Base-by-base conservation (phyloP, 2,888 invertebrate genomes). In the Nephrocerus scutellatus region DNA sequence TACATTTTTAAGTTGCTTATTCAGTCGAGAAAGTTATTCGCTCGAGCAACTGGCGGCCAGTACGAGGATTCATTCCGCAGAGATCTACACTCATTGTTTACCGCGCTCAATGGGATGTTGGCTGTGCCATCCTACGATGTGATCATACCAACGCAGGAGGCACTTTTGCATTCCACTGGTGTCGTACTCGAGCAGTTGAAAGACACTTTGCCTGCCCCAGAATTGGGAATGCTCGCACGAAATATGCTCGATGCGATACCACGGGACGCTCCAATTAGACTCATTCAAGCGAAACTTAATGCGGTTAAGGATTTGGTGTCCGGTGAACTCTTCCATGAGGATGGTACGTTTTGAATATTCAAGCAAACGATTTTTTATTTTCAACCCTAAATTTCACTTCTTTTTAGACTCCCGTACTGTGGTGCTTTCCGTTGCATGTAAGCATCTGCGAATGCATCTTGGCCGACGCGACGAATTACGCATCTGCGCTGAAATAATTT, bases 1-100 rank as follows among this genome's bases (percentile, higher is more conserved):
- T 91, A 90, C 46, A 88, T 95, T 51, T 90, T 93, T 68, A 86
- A 92, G 48, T 77, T 95, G 53, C 85, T 93, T 3, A 91, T 93
- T 23, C 86, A 92, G 53, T 93, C 92, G 26, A 74, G 90, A 6
- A 65, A 85, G 24, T 61, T 91, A 24, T 91, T 90, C 70, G 80
- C 87, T 0, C 74, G 87, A 13, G 90, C 90, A 0, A 90, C 88
- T 0, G 87, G 86, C 7, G 89, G 88, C 0, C 84, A 88, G 64
- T 87, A 84, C 58, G 90, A 90, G 58, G 91, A 91, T 57, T 84
- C 84, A 54, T 92, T 92, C 60, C 72, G 82, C 8, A 64, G 83
- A 12, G 90, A 91, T 59, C 75, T 92, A 12, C 79, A 87, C 49
- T 82, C 82, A 26, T 82, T 92, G 1, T 79, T 91, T 49, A 76